Percentiles rank a stretch among this genome's conserved stretches.
These are phyloP conservation scores for Copidosoma aretas DNA, from an alignment of 2,888 invertebrate species.

Conservation along the genomic window DNA sequence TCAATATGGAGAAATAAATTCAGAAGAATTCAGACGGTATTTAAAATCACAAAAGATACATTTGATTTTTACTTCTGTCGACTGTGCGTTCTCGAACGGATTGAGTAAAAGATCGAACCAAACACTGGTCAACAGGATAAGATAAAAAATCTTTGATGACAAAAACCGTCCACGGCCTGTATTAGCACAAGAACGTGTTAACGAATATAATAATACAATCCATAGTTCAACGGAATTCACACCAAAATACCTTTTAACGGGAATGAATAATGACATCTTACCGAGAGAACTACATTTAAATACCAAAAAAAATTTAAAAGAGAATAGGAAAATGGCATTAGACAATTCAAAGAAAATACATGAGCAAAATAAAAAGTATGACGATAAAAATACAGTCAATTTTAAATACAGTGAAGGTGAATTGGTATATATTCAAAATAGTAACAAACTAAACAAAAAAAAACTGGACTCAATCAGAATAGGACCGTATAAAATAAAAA, in stretches of 20 bases:
- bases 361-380: constrained; percentile 39
- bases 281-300: no score
- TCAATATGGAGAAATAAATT: background rate
- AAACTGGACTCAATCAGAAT: constrained; percentile 37
- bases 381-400: constrained; percentile 32
- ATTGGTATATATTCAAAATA: constrained; percentile 39
- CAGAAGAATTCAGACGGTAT: background rate
- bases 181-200: no score
- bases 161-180: no score
- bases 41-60: background rate
- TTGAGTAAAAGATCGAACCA: constrained; percentile 41
- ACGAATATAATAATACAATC: no score
- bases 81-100: constrained; percentile 42
- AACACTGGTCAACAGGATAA: constrained; percentile 37
- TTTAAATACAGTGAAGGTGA: constrained; percentile 36
- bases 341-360: constrained; percentile 41
- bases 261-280: no score
- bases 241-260: no score
- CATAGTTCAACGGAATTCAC: no score
- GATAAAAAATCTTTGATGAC: no score
- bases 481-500: constrained; percentile 38
- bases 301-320: constrained; percentile 37
- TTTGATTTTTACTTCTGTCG: background rate
- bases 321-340: constrained; percentile 45
- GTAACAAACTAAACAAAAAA: constrained; percentile 38